Percentiles rank a stretch among this genome's conserved stretches.
Evolutionary conservation across 2,888 invertebrate species (phyloP).

Genomic region (Ectobius pallidus): DNA sequence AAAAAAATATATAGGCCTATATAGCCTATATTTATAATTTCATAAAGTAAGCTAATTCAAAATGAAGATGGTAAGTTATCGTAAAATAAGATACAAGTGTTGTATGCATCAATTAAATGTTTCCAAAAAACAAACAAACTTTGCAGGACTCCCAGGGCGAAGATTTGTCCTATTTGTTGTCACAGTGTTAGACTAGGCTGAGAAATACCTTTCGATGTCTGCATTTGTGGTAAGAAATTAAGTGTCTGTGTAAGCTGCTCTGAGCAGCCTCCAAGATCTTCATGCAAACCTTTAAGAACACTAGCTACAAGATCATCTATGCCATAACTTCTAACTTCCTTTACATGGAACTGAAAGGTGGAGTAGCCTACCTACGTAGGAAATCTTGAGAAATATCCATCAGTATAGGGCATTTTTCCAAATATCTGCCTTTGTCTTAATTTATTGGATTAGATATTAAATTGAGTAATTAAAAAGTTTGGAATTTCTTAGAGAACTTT

Average conservation of each 20-base stretch:
- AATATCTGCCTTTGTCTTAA: not conserved
- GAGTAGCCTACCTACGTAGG: not conserved
- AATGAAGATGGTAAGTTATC: not conserved
- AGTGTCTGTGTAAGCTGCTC: no score
- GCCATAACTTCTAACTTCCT: not conserved
- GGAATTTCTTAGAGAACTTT: not conserved
- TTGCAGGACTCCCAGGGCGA: not conserved
- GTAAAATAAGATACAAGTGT: not conserved
- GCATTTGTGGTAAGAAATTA: not conserved
- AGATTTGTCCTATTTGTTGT: not conserved
- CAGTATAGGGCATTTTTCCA: not conserved
- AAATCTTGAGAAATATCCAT: not conserved
- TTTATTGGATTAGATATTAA: not conserved
- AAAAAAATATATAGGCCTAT: no score
- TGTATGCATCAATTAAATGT: not conserved
- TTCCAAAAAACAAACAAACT: not conserved
- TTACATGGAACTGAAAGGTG: not conserved
- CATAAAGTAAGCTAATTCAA: not conserved
- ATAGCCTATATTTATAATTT: not conserved
- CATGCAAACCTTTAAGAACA: constrained; percentile 7
- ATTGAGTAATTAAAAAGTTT: not conserved
- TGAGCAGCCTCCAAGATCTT: not conserved
- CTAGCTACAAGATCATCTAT: not conserved
- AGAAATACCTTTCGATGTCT: not conserved
- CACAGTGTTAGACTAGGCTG: no score